Conservation (phyloP, 2,113 vertebrate species). For the Empidonax alnorum region DNA sequence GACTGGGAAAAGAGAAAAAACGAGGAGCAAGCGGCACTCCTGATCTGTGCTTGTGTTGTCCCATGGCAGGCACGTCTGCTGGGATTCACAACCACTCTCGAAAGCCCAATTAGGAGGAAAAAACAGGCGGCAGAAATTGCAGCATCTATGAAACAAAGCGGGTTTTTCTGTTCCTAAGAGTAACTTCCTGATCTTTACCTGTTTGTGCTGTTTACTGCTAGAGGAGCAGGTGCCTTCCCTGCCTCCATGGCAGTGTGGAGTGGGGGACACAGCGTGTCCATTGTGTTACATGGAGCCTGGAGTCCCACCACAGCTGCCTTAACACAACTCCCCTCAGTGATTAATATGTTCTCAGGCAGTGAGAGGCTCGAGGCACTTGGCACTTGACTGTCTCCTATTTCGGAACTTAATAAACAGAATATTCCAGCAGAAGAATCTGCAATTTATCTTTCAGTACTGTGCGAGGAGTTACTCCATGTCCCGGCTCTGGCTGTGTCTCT, state of each 20-base stretch:
- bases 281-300: neutral
- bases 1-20: neutral
- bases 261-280: neutral
- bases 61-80: rapidly evolving
- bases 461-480: neutral
- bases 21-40: neutral
- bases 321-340: neutral
- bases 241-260: rapidly evolving
- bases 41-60: neutral
- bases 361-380: slow-evolving; percentile 9
- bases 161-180: rapidly evolving
- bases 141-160: neutral
- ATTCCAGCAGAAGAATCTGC: slow-evolving; percentile 24
- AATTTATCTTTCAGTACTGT: neutral
- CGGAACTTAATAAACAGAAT: slow-evolving; percentile 48
- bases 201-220: neutral
- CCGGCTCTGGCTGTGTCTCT: neutral
- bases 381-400: slow-evolving; percentile 28
- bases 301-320: neutral
- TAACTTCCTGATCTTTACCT: neutral
- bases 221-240: neutral
- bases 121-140: neutral
- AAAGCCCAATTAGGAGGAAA: neutral
- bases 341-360: neutral
- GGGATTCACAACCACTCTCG: neutral